phyloP scores from a whole-genome alignment of 2,113 vertebrate genomes.

The Pungitius pungitius region DNA sequence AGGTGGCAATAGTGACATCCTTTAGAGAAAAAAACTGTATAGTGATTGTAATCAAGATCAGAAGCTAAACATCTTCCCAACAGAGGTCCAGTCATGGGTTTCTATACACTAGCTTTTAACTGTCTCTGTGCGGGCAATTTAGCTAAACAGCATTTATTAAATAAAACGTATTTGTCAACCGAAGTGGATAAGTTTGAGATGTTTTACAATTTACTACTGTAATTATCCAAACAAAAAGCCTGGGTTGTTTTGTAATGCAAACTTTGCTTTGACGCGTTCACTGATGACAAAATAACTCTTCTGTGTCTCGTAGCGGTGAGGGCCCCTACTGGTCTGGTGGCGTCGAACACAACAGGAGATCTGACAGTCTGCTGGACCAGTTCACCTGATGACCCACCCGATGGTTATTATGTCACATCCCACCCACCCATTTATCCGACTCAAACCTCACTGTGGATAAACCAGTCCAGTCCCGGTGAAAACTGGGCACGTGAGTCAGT shows the following conservation, averaged over 20 bases:
- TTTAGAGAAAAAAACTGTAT: neutral
- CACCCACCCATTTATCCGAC: constrained; percentile 46
- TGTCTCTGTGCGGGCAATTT: neutral
- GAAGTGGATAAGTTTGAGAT: neutral
- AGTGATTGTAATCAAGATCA: neutral
- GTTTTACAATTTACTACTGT: neutral
- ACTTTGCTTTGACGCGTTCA: neutral
- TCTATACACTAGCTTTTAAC: neutral
- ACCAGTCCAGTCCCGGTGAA: constrained; percentile 43
- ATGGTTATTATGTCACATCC: constrained; percentile 78
- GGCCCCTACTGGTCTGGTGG: constrained; percentile 74
- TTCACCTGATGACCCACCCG: constrained; percentile 58
- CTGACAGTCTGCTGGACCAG: constrained; percentile 82
- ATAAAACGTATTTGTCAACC: neutral
- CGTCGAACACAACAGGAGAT: constrained; percentile 69
- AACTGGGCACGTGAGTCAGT: constrained; percentile 73
- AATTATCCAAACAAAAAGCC: constrained; percentile 3
- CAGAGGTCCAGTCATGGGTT: neutral
- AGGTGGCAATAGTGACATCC: neutral
- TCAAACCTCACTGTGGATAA: constrained; percentile 69
- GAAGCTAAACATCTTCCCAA: neutral
- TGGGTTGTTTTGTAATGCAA: neutral
- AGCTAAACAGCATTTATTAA: neutral
- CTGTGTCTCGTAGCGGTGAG: constrained; percentile 75
- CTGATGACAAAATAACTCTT: neutral